Base-by-base conservation (phyloP, 2,797 vertebrate genomes). In the Liparis tanakae region DNA sequence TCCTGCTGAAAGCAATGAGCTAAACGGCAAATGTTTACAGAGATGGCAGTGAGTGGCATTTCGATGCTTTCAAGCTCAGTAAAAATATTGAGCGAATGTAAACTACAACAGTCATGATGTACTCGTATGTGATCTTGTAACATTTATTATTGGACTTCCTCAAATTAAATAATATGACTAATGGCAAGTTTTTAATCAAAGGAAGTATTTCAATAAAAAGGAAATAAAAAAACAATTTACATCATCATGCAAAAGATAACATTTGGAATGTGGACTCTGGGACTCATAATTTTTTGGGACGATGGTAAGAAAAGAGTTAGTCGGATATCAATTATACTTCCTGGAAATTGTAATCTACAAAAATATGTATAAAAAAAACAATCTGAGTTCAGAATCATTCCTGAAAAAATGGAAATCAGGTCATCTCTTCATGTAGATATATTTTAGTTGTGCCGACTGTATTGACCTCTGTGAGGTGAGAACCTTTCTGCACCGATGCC, bases 381-480 rank as follows among this genome's bases (percentile, higher is more conserved):
- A n/a, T n/a, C 9, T 1, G 8, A 7, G 10, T 20, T 50, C 7
- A 2, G 7, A 18, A 8, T 46, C 2, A 1, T 18, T 20, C n/a
- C 20, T 30, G 25, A 10, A 8, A 10, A 20, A 50, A 20, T 50
- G 10, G n/a, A 7, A 22, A 13, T 22, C 12, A 0, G 7, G 10
- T 18, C 7, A 50, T 50, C 48, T 50, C 18, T 50, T 12, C 4
- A 48, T 48, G 46, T 51, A 12, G 3, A 51, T 22, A 13, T 53
- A 37, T 63, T 60, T 50, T 15, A 48, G 48, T 43, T 25, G 48
- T 22, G 20, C 22, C 63, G 48, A 78, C 55, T 67, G 66, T 55
- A 48, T 74, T 78, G 56, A 82, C 63, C 62, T 69, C 41, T 60
- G 17, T 55, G 33, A 63, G 22, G 54, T 73, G 63, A 78, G 22